Evolutionary conservation across 1,140 invertebrate species (phyloP).

Genomic region (Leptonema lineaticorne): DNA sequence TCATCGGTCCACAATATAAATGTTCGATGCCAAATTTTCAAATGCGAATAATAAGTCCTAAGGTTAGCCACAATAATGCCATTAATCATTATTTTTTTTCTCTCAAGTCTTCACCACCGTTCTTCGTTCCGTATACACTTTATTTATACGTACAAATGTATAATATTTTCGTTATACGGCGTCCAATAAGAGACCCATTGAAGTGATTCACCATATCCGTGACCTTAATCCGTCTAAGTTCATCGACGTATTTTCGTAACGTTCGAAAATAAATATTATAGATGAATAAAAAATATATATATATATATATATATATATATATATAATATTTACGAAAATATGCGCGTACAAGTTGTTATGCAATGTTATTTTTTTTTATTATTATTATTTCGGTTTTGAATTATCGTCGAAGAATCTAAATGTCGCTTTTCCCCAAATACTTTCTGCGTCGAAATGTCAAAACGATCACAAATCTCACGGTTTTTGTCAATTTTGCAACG

Average conservation of each 20-base stretch:
- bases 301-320: no score
- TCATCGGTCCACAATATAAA: slow-evolving; percentile 19
- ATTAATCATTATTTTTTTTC: slow-evolving; percentile 13
- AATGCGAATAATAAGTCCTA: slow-evolving; percentile 17
- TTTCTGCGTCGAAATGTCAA: no score
- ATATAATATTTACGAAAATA: no score
- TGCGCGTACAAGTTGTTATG: no score
- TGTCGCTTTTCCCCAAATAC: no score
- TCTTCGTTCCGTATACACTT: neutral
- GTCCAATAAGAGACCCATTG: slow-evolving; percentile 3
- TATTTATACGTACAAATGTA: neutral
- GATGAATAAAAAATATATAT: no score
- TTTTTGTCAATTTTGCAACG: no score
- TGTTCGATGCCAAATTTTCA: slow-evolving; percentile 20
- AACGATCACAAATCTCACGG: no score
- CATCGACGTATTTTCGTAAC: neutral
- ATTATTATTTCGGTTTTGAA: no score
- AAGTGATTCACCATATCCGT: slow-evolving; percentile 14
- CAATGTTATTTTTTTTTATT: no score
- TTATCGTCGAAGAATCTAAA: no score
- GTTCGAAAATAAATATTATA: neutral
- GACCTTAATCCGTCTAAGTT: slow-evolving; percentile 23
- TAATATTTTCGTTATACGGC: no score
- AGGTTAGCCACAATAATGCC: slow-evolving; percentile 15
- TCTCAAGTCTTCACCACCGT: neutral